These are phyloP conservation scores for Zoanthus sociatus DNA, from an alignment of 92 coral and sea anemone genomes.

Conservation along the genomic window DNA sequence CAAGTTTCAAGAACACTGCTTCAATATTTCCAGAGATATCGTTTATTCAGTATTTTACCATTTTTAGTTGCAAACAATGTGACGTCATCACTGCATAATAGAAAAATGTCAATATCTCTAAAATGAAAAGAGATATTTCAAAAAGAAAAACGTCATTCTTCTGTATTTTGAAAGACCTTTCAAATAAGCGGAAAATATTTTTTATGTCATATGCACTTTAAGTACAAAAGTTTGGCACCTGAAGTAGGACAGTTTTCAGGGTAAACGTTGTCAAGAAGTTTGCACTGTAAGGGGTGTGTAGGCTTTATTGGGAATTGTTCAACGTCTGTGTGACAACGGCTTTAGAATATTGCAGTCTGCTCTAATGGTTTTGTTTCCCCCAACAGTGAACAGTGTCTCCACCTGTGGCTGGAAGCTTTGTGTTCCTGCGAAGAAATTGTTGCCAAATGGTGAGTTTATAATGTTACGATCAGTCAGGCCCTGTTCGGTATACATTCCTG, in stretches of 20 bases:
- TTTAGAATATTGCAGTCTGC: background rate
- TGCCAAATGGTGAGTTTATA: slow-evolving; percentile 80
- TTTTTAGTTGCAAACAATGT: no score
- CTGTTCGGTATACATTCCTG: background rate
- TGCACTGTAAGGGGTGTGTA: background rate
- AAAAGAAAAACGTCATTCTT: no score
- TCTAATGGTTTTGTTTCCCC: background rate
- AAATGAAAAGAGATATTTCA: no score
- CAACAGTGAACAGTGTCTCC: slow-evolving; percentile 94
- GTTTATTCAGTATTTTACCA: no score
- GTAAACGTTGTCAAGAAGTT: background rate
- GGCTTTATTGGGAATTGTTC: background rate
- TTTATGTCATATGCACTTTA: no score
- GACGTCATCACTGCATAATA: no score
- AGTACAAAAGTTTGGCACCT: background rate
- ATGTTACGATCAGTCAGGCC: background rate
- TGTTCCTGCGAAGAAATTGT: slow-evolving; percentile 98
- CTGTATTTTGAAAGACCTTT: no score
- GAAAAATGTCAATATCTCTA: no score
- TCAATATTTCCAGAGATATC: no score
- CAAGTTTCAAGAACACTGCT: no score
- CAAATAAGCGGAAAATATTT: no score
- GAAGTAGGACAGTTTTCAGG: background rate
- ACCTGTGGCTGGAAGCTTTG: slow-evolving; percentile 94
- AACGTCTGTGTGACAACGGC: no score